A percentile compares a stretch with the other conserved stretches of the same genome.
Evolutionary conservation across 2,888 invertebrate genomes (phyloP).

Genomic region (Cyclophora albipunctata): DNA sequence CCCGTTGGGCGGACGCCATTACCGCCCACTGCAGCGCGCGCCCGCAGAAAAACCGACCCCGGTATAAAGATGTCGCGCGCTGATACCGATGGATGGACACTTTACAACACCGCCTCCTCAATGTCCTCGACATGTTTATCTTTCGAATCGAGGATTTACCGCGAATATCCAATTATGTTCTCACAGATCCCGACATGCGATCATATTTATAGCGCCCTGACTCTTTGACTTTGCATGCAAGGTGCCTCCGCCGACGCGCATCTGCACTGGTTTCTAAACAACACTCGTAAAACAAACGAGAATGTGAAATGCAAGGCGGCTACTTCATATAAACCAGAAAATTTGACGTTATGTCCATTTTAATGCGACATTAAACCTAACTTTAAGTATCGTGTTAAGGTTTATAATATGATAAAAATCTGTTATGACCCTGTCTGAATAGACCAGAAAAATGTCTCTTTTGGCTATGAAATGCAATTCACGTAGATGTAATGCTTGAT

Average conservation of each 20-base stretch:
- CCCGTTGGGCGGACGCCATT: slow-evolving; percentile 71
- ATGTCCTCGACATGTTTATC: slow-evolving; percentile 42
- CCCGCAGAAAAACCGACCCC: slow-evolving; percentile 65
- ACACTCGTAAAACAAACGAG: slow-evolving; percentile 42
- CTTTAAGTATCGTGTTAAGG: slow-evolving; percentile 37
- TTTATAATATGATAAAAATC: slow-evolving; percentile 35
- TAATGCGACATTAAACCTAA: slow-evolving; percentile 48
- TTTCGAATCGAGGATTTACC: slow-evolving; percentile 46
- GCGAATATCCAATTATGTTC: slow-evolving; percentile 60
- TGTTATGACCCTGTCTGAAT: slow-evolving; percentile 25
- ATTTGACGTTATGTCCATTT: slow-evolving; percentile 48
- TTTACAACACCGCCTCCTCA: slow-evolving; percentile 49
- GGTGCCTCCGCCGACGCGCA: slow-evolving; percentile 29
- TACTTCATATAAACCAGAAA: slow-evolving; percentile 40
- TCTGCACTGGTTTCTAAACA: slow-evolving; percentile 37
- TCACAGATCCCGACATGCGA: slow-evolving; percentile 42
- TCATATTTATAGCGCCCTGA: slow-evolving; percentile 40
- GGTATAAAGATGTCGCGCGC: slow-evolving; percentile 59
- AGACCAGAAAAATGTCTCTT: slow-evolving; percentile 29
- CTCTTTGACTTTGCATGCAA: slow-evolving; percentile 51
- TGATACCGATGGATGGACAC: slow-evolving; percentile 62
- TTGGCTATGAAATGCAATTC: slow-evolving; percentile 20
- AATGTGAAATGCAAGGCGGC: slow-evolving; percentile 35
- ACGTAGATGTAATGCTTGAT: slow-evolving; percentile 28
- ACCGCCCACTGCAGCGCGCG: slow-evolving; percentile 67